Evolutionary conservation across 2,888 invertebrate genomes (phyloP), one percentile per base, ranked within the genome.

Genomic region (Agonopterix heracliana): DNA sequence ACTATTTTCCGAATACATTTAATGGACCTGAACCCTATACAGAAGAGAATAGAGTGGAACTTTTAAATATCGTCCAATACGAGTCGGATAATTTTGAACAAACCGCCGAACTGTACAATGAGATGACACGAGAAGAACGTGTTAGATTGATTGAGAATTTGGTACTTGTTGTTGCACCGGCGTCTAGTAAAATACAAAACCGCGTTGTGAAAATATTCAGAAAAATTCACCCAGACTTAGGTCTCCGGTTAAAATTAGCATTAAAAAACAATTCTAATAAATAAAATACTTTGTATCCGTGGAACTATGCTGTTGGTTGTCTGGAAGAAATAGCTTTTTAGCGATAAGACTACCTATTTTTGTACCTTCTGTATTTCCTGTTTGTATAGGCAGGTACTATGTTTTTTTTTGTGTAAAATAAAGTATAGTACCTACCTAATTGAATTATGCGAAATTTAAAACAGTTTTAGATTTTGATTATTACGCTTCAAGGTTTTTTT

Each of bases 1-100:
- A 98, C 79, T 99, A 98, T 73, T 96, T 91, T 81, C 98, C 98
- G 0, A 99, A 98, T 85, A 96, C 97, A 55, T 99, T 97, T 75
- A 87, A 91, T 55, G 98, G 98, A 0, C 96, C 97, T 0, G 90
- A 91, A 54, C 91, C 91, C 42, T 91, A 91, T 59, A 85, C 90
- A 34, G 87, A 91, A 3, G 92, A 92, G 12, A 88, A 89, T 54
- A 72, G 76, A 41, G 68, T 90, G 8, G 71, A 89, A 8, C 26
- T 5, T 1, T 5, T 26, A 26, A 26, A 26, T 5, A 79, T 91
- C 3, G 80, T 90, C 40, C 92, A 91, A 67, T 71, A 81, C 14
- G 74, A 91, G 3, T 81, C 91, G 55, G 96, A 98, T 71, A 97
- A 98, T 77, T 98, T 92, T 74, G 90, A 92, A 2, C 98, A 99